phyloP scores from a whole-genome alignment of 2,797 vertebrate species.

The Myotis pilosus region DNA sequence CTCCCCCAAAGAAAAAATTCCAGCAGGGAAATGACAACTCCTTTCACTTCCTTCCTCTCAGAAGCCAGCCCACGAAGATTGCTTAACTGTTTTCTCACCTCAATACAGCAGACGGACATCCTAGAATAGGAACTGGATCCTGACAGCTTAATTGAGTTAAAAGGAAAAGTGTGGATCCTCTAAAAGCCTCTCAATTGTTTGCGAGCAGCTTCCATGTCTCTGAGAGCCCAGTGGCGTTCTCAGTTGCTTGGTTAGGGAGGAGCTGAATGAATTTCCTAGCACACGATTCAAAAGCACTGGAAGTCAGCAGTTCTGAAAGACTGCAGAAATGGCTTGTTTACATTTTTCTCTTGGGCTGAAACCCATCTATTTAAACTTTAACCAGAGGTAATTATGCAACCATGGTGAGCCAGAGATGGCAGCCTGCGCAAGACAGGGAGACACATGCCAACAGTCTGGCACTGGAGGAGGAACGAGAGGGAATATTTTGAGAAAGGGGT shows the following conservation, averaged over 20 bases:
- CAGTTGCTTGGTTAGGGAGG: background rate
- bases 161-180: slow-evolving; percentile 55
- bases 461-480: slow-evolving; percentile 2
- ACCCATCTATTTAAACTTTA: slow-evolving; percentile 74
- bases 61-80: background rate
- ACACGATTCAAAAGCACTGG: slow-evolving; percentile 52
- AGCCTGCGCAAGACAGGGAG: slow-evolving; percentile 47
- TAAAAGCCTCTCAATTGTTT: slow-evolving; percentile 66
- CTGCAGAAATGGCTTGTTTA: slow-evolving; percentile 69
- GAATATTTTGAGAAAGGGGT: slow-evolving; percentile 58
- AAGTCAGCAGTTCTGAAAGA: slow-evolving; percentile 73
- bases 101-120: background rate
- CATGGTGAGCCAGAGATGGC: slow-evolving; percentile 67
- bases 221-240: slow-evolving; percentile 38
- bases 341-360: slow-evolving; percentile 72
- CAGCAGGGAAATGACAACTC: slow-evolving; percentile 57
- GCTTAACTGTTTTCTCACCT: slow-evolving; percentile 48
- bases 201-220: slow-evolving; percentile 29
- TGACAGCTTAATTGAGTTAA: slow-evolving; percentile 72
- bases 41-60: slow-evolving; percentile 57
- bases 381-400: slow-evolving; percentile 78
- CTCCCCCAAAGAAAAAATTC: slow-evolving; percentile 25
- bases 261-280: slow-evolving; percentile 66
- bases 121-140: slow-evolving; percentile 54
- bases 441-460: slow-evolving; percentile 65